A percentile compares a stretch with the other conserved stretches of the same genome.
phyloP scores from a whole-genome alignment of 2,797 vertebrate species.

The Darevskia nairensis region DNA sequence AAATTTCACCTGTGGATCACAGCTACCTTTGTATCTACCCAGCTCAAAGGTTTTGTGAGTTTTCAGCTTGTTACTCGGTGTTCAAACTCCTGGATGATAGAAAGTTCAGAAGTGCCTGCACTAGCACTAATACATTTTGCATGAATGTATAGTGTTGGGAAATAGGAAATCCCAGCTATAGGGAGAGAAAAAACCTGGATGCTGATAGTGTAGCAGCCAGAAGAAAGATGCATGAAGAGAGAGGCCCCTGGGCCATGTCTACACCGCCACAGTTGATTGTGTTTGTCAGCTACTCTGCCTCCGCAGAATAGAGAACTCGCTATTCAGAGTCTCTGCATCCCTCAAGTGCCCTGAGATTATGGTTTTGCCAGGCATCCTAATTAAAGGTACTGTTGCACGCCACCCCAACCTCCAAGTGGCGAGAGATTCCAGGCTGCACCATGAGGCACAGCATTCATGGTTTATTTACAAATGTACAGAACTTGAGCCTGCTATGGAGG shows the following conservation, averaged over 20 bases:
- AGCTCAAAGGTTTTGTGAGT: constrained; percentile 43
- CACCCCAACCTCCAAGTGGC: no score
- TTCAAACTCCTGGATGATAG: constrained; percentile 47
- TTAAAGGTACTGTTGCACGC: neutral
- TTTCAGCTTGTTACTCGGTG: constrained; percentile 52
- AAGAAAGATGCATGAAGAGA: constrained; percentile 17
- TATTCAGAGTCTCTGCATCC: neutral
- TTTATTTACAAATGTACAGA: no score
- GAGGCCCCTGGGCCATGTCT: neutral
- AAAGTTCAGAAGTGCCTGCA: constrained; percentile 35
- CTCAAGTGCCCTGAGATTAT: neutral
- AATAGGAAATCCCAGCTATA: neutral
- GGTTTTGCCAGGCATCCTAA: neutral
- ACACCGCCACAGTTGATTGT: neutral
- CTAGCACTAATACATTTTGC: constrained; percentile 11
- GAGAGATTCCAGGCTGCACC: no score
- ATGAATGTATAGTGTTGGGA: constrained; percentile 23
- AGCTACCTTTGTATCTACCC: constrained; percentile 9
- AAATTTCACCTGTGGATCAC: constrained; percentile 29
- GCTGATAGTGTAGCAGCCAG: constrained; percentile 13
- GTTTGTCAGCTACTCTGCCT: constrained; percentile 30
- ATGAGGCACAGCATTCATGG: no score
- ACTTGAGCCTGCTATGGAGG: no score
- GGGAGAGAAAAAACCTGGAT: neutral
- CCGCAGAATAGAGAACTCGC: neutral